These are phyloP conservation scores for Pseudorasbora parva DNA, from an alignment of 2,113 vertebrate species.

Conservation along the genomic window DNA sequence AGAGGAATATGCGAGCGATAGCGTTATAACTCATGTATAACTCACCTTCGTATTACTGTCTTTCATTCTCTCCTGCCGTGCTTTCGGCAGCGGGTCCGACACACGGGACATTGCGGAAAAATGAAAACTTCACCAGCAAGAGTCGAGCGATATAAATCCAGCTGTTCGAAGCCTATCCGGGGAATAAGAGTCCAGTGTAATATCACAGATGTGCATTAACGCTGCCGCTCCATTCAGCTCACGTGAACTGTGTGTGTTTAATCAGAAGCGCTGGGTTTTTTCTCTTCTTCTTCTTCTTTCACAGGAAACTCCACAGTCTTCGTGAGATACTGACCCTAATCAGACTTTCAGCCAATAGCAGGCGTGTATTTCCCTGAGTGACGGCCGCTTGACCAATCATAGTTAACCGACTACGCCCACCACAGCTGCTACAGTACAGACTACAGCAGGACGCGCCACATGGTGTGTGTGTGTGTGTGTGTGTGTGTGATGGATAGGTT, in stretches of 20 bases:
- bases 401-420: background rate
- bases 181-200: background rate
- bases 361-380: constrained; percentile 2
- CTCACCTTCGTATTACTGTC: constrained; percentile 77
- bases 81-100: constrained; percentile 64
- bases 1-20: too few relatives aligned
- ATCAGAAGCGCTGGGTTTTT: background rate
- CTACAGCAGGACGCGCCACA: constrained; percentile 40
- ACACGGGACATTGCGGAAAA: constrained; percentile 65
- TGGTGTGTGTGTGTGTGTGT: background rate
- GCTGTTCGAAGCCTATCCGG: background rate
- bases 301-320: constrained; percentile 33
- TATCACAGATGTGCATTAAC: background rate
- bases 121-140: constrained; percentile 14
- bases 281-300: constrained; percentile 4
- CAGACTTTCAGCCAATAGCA: constrained; percentile 22
- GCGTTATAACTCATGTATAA: constrained; percentile 17
- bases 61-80: constrained; percentile 77
- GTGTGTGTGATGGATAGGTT: too few relatives aligned
- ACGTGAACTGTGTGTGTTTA: background rate
- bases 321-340: background rate
- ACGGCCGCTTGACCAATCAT: constrained; percentile 7
- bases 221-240: background rate
- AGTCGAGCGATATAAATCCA: constrained; percentile 1
- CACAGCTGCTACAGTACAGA: constrained; percentile 30